These are phyloP conservation scores for Tribolium madens DNA, from an alignment of 1,140 invertebrate species.

Conservation along the genomic window DNA sequence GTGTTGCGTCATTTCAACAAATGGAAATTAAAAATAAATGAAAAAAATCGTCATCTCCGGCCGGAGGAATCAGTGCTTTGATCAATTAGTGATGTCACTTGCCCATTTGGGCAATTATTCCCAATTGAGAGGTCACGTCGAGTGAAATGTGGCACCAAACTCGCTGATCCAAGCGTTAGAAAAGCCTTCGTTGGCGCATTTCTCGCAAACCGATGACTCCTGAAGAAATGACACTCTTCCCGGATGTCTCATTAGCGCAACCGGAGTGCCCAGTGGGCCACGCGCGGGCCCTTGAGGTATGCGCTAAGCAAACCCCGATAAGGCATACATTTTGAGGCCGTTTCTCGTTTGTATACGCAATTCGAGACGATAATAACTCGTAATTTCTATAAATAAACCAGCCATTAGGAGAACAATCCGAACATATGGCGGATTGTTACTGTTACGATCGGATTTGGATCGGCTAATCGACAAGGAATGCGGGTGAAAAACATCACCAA, in stretches of 20 bases:
- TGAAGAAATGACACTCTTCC: slow-evolving; percentile 12
- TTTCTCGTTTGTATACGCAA: slow-evolving; percentile 4
- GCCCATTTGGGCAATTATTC: slow-evolving; percentile 12
- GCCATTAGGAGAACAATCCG: background rate
- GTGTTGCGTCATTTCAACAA: slow-evolving; percentile 23
- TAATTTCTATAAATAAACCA: slow-evolving; percentile 22
- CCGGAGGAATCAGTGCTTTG: background rate
- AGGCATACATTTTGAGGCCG: background rate
- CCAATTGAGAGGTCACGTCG: slow-evolving; percentile 27
- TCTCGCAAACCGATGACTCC: background rate
- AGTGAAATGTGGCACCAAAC: slow-evolving; percentile 40
- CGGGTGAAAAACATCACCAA: background rate
- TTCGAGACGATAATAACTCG: slow-evolving; percentile 20
- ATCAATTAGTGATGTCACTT: background rate
- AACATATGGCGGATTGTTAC: slow-evolving; percentile 20
- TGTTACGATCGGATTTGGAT: slow-evolving; percentile 12
- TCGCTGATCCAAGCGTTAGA: background rate
- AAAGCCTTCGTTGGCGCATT: slow-evolving; percentile 10
- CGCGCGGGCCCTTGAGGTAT: background rate
- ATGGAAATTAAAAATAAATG: background rate
- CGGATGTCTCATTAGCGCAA: slow-evolving; percentile 30
- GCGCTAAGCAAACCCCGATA: background rate
- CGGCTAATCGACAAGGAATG: background rate
- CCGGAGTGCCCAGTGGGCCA: background rate
- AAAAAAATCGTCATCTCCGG: no score